Base-by-base conservation (phyloP, 2,888 invertebrate genomes). In the Philonicus albiceps region DNA sequence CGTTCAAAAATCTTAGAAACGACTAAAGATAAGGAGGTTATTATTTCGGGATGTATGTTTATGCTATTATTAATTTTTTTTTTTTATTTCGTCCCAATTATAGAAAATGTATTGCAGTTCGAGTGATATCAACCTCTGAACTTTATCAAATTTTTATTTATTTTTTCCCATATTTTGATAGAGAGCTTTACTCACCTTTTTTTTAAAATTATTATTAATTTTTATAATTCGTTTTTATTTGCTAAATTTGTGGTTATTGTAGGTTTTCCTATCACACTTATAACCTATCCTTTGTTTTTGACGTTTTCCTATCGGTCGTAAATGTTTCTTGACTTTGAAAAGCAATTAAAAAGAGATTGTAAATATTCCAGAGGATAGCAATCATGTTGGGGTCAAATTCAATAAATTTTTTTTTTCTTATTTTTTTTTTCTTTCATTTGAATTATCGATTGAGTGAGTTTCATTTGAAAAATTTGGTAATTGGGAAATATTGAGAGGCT, bases 311-410 rank as follows among this genome's bases (percentile, higher is more conserved):
- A 64, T 81, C 81, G 64, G 7, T 13, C 34, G 22, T n/a, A 31
- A 34, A 81, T 64, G 30, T 55, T 81, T 81, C 81, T 49, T 81
- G 34, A 64, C 53, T 81, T 34, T 43, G 49, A 81, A 64, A 49
- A 53, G 34, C 53, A 81, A 81, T 81, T 81, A 81, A 80, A 43
- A 80, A 53, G 80, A 53, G 37, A 30, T 40, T 22, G 76, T 22
- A 76, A 40, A 78, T 5, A 7, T 43, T 78, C 64, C 31, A 31
- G 81, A 49, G 81, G 16, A 74, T 37, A 2, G 74, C 80, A 81
- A 49, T 55, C 30, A 34, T 53, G 34, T 55, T 81, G 49, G 34
- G 81, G 81, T 81, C 81, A 81, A 81, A 81, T 81, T 55, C 49
- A 81, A 81, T 55, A 49, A 55, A 81, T 55, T 78, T 78, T 49